A percentile compares a stretch with the other conserved stretches of the same genome.
These are phyloP conservation scores for Ellobium chinense DNA, from an alignment of 2,888 invertebrate genomes.

Conservation along the genomic window DNA sequence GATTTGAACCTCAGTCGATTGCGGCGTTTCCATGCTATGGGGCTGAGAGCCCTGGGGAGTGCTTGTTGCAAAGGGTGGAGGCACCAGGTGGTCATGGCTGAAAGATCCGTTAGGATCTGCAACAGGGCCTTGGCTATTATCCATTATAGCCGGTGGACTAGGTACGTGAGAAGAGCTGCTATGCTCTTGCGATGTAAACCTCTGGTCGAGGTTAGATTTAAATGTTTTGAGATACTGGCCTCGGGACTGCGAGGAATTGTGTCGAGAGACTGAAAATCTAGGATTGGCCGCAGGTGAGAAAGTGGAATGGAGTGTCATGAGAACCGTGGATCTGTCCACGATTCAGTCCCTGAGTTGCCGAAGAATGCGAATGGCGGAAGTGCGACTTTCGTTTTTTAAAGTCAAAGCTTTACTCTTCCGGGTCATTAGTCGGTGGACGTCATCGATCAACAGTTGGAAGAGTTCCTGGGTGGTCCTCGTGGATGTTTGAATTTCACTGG, in stretches of 20 bases:
- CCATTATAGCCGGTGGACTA: background rate
- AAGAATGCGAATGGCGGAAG: slow-evolving; percentile 57
- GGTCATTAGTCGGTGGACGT: slow-evolving; percentile 57
- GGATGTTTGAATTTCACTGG: background rate
- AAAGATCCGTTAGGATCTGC: background rate
- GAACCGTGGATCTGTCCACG: slow-evolving; percentile 47
- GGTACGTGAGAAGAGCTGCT: background rate
- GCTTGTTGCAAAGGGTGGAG: background rate
- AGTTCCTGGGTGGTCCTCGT: slow-evolving; percentile 58
- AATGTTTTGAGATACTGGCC: background rate
- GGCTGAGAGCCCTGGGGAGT: background rate
- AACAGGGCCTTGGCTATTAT: background rate
- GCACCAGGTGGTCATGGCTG: background rate
- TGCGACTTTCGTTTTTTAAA: slow-evolving; percentile 56
- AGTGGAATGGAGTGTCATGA: slow-evolving; percentile 49
- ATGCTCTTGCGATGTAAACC: background rate
- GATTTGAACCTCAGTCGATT: background rate
- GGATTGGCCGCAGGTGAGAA: background rate
- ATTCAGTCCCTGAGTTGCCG: slow-evolving; percentile 60
- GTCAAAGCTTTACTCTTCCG: slow-evolving; percentile 51
- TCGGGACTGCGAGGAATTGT: background rate
- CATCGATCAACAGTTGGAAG: slow-evolving; percentile 60
- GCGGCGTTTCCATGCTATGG: background rate
- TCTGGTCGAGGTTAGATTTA: background rate
- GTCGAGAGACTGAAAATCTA: background rate